phyloP scores from a whole-genome alignment of 2,888 invertebrate genomes.

The Aspidapion aeneum region DNA sequence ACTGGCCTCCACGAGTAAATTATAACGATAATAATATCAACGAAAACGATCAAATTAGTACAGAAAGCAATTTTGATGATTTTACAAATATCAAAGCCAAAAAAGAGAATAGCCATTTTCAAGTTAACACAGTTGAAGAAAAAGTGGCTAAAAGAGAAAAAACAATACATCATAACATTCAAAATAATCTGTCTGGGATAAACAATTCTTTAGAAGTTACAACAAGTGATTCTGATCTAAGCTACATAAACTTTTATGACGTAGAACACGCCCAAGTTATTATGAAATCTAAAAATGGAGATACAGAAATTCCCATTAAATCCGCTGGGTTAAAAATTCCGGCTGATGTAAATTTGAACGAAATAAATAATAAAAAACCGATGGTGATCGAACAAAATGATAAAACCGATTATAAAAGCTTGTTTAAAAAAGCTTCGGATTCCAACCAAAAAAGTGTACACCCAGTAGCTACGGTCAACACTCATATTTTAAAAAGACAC shows the following conservation, averaged over 20 bases:
- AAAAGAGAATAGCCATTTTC: too few relatives aligned
- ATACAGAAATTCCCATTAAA: conserved; percentile 18
- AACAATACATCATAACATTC: conserved; percentile 2
- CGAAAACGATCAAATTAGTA: conserved; percentile 9
- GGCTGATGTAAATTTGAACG: conserved; percentile 13
- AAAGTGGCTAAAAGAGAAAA: not conserved
- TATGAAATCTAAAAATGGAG: conserved; percentile 25
- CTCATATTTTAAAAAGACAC: conserved; percentile 19
- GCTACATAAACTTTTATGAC: conserved; percentile 44
- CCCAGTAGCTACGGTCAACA: not conserved
- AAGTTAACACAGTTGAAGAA: conserved; percentile 5
- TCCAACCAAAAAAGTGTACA: not conserved
- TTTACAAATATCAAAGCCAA: not conserved
- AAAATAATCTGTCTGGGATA: conserved; percentile 4
- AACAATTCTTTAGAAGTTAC: conserved; percentile 35
- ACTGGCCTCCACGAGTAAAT: conserved; percentile 17
- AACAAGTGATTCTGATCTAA: conserved; percentile 46
- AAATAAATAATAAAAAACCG: conserved; percentile 12
- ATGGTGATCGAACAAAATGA: conserved; percentile 5
- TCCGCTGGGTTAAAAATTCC: conserved; percentile 12
- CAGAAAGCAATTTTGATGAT: conserved; percentile 6
- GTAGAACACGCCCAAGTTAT: conserved; percentile 42
- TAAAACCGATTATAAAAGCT: not conserved
- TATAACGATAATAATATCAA: conserved; percentile 1
- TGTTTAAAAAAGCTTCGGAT: not conserved